phyloP scores from a whole-genome alignment of 2,113 vertebrate species.

The cat (Felis catus) region F.catus_Fca126_mat1.0 CM031413.1:57787501-57788000 shows the following conservation, averaged over 20 bases:
- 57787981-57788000: neutral
- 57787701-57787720: conserved; percentile 83
- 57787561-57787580: neutral
- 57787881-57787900: neutral
- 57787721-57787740: neutral
- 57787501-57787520: neutral
- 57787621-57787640: conserved; percentile 87
- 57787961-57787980: neutral
- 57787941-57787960: neutral
- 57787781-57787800: neutral
- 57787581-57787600: conserved; percentile 38
- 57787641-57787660: conserved; percentile 87
- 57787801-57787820: neutral
- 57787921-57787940: neutral
- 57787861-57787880: neutral
- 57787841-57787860: neutral
- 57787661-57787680: conserved; percentile 86
- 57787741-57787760: conserved; percentile 49
- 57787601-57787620: conserved; percentile 81
- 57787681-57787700: conserved; percentile 87
- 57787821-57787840: neutral
- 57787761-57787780: neutral
- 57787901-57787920: neutral
- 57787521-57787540: neutral
- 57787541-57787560: neutral